Conservation (phyloP, 1,140 invertebrate species). For the Scaptomyza montana region DNA sequence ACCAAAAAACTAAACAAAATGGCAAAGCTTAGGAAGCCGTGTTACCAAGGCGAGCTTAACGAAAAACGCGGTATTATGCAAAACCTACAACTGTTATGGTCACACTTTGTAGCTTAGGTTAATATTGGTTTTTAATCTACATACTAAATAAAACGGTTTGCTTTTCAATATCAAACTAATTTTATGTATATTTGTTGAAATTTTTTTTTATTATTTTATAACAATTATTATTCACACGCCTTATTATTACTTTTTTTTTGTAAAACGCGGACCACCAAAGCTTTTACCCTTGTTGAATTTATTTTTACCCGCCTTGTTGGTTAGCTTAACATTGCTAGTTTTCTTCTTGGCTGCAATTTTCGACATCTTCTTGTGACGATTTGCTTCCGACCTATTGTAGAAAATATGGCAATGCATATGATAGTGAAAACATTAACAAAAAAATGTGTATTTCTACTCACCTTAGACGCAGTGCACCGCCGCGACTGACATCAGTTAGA, state of each 20-base stretch:
- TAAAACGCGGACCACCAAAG: conserved; percentile 82
- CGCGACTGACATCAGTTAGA: conserved; percentile 89
- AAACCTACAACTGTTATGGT: not conserved
- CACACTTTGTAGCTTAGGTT: conserved; percentile 16
- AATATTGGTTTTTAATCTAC: not conserved
- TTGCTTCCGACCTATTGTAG: conserved; percentile 77
- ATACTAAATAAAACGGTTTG: not conserved
- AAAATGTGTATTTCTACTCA: conserved; percentile 83
- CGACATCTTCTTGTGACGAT: conserved; percentile 80
- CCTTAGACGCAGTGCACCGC: conserved; percentile 88
- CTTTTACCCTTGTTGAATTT: conserved; percentile 83
- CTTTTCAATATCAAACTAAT: not conserved
- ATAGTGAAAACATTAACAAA: not conserved
- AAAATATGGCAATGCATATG: not conserved
- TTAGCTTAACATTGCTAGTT: conserved; percentile 74
- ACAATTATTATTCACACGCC: not conserved
- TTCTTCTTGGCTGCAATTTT: conserved; percentile 77
- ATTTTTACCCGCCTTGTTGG: conserved; percentile 82
- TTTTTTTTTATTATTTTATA: conserved; percentile 10
- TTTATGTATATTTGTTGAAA: not conserved
- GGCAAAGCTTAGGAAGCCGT: conserved; percentile 26
- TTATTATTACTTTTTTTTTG: conserved; percentile 60
- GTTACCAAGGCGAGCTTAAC: conserved; percentile 21
- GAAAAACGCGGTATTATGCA: not conserved
- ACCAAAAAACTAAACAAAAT: conserved; percentile 51